A percentile compares a stretch with the other conserved stretches of the same genome.
phyloP scores from a whole-genome alignment of 2,888 invertebrate genomes.

The Aethes cnicana region DNA sequence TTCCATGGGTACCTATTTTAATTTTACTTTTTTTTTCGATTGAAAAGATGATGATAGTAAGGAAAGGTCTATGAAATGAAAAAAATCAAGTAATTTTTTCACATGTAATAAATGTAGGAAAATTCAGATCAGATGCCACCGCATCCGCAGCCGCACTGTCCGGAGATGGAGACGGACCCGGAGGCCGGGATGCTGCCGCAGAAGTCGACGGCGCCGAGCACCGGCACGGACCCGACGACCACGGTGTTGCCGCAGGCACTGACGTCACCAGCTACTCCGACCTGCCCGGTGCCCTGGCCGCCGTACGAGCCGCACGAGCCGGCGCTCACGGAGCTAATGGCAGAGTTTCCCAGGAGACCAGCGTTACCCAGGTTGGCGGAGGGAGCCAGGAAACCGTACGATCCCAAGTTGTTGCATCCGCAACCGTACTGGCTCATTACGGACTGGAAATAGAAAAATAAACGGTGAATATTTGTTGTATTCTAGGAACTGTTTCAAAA shows the following conservation, averaged over 20 bases:
- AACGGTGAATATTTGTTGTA: no score
- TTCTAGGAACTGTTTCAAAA: no score
- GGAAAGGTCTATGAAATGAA: no score
- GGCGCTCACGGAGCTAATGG: conserved; percentile 1
- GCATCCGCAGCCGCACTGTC: conserved; percentile 20
- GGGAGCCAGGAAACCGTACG: not conserved
- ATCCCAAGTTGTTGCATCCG: not conserved
- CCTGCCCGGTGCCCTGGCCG: conserved; percentile 41
- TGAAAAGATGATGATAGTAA: no score
- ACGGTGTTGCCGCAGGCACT: conserved; percentile 40
- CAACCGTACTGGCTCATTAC: conserved; percentile 16
- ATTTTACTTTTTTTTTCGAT: no score
- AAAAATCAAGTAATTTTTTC: no score
- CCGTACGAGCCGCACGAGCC: conserved; percentile 37
- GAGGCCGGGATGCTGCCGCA: conserved; percentile 42
- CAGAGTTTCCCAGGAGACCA: not conserved
- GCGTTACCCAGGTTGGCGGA: not conserved
- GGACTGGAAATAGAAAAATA: no score
- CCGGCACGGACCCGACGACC: conserved; percentile 47
- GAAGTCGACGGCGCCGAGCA: conserved; percentile 47
- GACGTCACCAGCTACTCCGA: conserved; percentile 41
- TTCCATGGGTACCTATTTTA: no score
- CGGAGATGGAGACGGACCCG: conserved; percentile 34
- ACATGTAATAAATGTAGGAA: no score
- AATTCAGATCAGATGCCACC: not conserved